Evolutionary conservation across 1,140 invertebrate species (phyloP), one percentile per base, ranked within the genome.

Genomic region (Drosophila kanapiae): DNA sequence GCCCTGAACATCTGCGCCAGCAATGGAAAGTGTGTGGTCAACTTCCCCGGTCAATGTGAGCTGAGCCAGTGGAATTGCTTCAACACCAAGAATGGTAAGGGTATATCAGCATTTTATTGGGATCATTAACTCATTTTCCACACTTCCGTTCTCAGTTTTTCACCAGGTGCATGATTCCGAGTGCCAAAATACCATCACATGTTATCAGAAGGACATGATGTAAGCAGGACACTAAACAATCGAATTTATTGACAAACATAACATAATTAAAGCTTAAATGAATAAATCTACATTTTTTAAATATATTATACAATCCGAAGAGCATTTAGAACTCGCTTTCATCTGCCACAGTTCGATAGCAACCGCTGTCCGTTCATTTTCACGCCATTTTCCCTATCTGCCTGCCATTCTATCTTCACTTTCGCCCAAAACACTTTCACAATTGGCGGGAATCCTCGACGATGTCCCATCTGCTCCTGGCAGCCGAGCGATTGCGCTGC

Each of bases 11-110:
- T 92, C 43, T 92, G 91, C 11, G 91, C 91, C 57, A 69, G 68
- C 33, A 92, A 91, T 49, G 84, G 76, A 48, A 67, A 86, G n/a
- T 92, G 91, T 18, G 60, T 86, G 10, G 82, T 87, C 53, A 81
- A 84, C 13, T 92, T 92, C 49, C 58, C 79, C 11, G 91, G 88
- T 51, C 87, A 91, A n/a, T 92, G 91, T 27, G 80, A 91, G 51
- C 69, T 91, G 11, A 82, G 67, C 42, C 62, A 86, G 48, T 91
- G 87, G 82, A 91, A 91, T n/a, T 91, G 86, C 49, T 91, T 91
- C 45, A 91, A 91, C 49, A 82, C 86, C 75, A 90, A 85, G 49
- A 91, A 90, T 48, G 78, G 85, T 90, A 51, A 77, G 71, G 29
- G 3, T 8, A 18, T 4, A 2, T 23, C 0, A 1, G 9, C 1